Evolutionary conservation across 2,888 invertebrate species (phyloP).

Genomic region (Andrena bucephala): DNA sequence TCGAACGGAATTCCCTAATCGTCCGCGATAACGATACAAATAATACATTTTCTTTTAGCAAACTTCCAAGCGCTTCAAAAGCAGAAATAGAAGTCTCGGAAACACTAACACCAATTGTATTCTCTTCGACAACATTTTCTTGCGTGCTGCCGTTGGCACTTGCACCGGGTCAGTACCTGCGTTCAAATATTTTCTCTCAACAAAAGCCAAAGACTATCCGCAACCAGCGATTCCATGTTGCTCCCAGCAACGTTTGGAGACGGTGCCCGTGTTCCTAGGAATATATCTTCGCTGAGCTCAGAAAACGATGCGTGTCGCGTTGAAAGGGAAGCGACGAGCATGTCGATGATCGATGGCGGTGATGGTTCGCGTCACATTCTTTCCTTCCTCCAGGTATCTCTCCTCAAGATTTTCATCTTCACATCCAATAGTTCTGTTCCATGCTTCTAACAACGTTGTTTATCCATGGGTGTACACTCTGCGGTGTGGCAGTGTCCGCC

Average conservation of each 20-base stretch:
- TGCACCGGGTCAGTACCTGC: neutral
- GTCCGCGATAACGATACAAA: neutral
- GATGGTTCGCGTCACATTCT: conserved; percentile 23
- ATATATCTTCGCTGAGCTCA: neutral
- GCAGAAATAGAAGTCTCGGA: neutral
- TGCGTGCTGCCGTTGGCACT: neutral
- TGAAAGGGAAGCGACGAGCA: conserved; percentile 13
- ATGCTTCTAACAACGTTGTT: conserved; percentile 31
- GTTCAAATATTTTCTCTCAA: neutral
- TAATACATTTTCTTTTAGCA: neutral
- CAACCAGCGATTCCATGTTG: neutral
- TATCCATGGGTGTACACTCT: conserved; percentile 72
- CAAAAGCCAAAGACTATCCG: neutral
- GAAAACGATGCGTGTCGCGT: conserved; percentile 2
- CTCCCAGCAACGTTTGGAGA: conserved; percentile 22
- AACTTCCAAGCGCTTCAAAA: neutral
- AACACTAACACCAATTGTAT: no score
- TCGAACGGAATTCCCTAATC: no score
- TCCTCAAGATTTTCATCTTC: conserved; percentile 8
- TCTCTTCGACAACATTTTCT: neutral
- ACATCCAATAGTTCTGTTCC: conserved; percentile 36
- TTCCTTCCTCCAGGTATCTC: neutral
- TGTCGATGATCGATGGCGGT: conserved; percentile 37
- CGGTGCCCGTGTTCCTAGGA: neutral
- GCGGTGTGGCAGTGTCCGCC: conserved; percentile 84